Conservation (phyloP, 2,113 vertebrate genomes). For the Clarias gariepinus region DNA sequence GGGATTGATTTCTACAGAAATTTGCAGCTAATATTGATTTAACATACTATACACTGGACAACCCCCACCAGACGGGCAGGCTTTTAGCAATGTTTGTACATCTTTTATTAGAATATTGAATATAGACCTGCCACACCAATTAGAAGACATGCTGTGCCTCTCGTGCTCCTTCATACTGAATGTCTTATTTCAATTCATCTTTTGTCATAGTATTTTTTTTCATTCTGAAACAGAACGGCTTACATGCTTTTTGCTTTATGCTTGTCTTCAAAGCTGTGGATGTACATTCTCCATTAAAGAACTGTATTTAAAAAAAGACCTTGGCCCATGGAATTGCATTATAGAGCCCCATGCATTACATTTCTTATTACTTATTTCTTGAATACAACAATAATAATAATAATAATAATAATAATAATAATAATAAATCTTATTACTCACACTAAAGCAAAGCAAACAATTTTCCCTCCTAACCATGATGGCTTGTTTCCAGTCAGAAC, state of each 20-base stretch:
- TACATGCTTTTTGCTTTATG: conserved; percentile 13
- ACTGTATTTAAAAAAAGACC: conserved; percentile 32
- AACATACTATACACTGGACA: not conserved
- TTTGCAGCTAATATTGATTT: conserved; percentile 30
- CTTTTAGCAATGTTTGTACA: conserved; percentile 5
- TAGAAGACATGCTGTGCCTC: not conserved
- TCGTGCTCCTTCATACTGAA: not conserved
- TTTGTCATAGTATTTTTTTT: not conserved
- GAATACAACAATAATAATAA: not conserved
- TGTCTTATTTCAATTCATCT: conserved; percentile 5
- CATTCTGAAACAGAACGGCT: conserved; percentile 5
- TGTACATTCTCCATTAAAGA: conserved; percentile 14
- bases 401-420: not conserved
- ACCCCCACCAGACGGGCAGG: not conserved
- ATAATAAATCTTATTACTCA: conserved; percentile 3
- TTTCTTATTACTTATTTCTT: too few species aligned
- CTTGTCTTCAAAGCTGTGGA: not conserved
- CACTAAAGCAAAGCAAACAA: conserved; percentile 27
- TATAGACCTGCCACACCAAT: not conserved
- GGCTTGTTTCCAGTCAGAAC: conserved; percentile 27
- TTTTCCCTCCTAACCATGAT: conserved; percentile 18
- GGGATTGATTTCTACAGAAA: conserved; percentile 5
- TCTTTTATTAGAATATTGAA: conserved; percentile 34
- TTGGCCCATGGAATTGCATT: conserved; percentile 25
- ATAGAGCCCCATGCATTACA: not conserved